Percentiles rank a stretch among this genome's conserved stretches.
phyloP scores from a whole-genome alignment of 2,888 invertebrate genomes.

The Mactromeris polynyma region DNA sequence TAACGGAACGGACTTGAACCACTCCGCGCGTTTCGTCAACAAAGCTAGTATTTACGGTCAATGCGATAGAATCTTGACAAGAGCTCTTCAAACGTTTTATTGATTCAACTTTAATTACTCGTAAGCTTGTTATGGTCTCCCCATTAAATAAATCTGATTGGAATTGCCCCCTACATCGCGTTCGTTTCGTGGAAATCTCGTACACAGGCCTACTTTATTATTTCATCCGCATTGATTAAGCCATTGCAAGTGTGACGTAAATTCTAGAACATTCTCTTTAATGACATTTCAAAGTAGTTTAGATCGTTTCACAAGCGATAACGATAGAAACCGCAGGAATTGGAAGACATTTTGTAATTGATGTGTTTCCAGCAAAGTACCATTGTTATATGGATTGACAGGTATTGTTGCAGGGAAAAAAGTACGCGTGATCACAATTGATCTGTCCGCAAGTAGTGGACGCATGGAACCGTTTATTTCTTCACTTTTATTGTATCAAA shows the following conservation, averaged over 20 bases:
- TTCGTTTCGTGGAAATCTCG: neutral
- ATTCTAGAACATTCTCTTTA: neutral
- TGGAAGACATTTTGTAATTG: neutral
- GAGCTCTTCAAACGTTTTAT: neutral
- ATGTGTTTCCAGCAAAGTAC: neutral
- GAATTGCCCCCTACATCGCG: neutral
- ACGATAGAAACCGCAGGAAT: neutral
- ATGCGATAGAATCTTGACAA: slow-evolving; percentile 9
- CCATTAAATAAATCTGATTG: neutral
- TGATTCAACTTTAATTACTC: neutral
- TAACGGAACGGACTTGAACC: too few species aligned
- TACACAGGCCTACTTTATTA: neutral
- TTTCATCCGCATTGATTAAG: neutral
- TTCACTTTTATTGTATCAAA: too few species aligned
- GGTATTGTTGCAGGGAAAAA: neutral
- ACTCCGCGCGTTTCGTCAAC: too few species aligned
- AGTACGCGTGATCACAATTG: neutral
- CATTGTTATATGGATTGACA: neutral
- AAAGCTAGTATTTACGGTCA: neutral
- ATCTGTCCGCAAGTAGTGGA: neutral
- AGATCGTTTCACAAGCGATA: neutral
- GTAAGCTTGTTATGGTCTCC: neutral
- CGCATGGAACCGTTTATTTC: neutral
- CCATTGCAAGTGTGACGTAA: neutral
- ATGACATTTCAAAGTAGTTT: neutral